Base-by-base conservation (phyloP, 1,140 invertebrate genomes). In the Pygmarrhopalites habei region DNA sequence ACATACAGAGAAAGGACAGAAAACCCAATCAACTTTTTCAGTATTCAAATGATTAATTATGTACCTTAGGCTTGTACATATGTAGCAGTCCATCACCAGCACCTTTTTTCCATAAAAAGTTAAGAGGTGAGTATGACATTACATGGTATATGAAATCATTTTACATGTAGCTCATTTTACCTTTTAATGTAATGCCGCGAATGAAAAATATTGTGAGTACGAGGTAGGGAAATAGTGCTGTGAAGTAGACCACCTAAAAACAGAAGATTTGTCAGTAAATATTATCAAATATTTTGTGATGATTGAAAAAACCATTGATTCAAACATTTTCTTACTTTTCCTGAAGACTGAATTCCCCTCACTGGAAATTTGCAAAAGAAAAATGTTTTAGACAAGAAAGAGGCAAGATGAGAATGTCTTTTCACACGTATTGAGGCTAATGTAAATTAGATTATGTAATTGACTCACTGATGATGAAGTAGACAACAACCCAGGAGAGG, bases 391-490 rank as follows among this genome's bases (percentile, higher is more conserved):
- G n/a, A n/a, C n/a, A n/a, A n/a, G n/a, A n/a, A n/a, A n/a, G n/a
- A n/a, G n/a, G n/a, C n/a, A n/a, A n/a, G n/a, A n/a, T n/a, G n/a
- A n/a, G n/a, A n/a, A n/a, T n/a, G n/a, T n/a, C n/a, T n/a, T n/a
- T n/a, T n/a, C n/a, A n/a, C n/a, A n/a, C n/a, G n/a, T n/a, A n/a
- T n/a, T n/a, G n/a, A n/a, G n/a, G n/a, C n/a, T n/a, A n/a, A n/a
- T n/a, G n/a, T n/a, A n/a, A n/a, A n/a, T n/a, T n/a, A n/a, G n/a
- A n/a, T n/a, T n/a, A n/a, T n/a, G n/a, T n/a, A n/a, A n/a, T n/a
- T n/a, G n/a, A n/a, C n/a, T n/a, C n/a, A n/a, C n/a, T n/a, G n/a
- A 98, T 91, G 73, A 95, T 96, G 73, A 94, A 89, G 79, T 95
- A 98, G 15, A 98, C 92, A 56, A 97, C 80, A 39, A 90, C 78